phyloP scores from a whole-genome alignment of 1,140 invertebrate genomes.

The Homarus americanus region DNA sequence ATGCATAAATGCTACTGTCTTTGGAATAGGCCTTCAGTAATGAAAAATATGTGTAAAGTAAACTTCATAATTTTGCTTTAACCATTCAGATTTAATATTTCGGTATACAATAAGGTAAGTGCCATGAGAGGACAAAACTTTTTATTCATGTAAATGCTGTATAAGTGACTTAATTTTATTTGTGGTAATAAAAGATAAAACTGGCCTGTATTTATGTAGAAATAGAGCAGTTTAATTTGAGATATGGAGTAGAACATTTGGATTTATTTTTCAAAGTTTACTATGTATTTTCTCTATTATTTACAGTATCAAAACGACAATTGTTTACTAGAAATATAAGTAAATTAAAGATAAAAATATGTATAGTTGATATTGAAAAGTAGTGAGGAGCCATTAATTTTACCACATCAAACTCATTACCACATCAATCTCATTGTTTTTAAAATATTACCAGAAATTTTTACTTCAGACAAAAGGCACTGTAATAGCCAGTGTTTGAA shows the following conservation, averaged over 20 bases:
- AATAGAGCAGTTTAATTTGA: neutral
- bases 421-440: neutral
- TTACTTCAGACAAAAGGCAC: neutral
- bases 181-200: neutral
- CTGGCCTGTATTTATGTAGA: neutral
- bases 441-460: neutral
- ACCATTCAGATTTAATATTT: neutral
- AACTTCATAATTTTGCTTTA: neutral
- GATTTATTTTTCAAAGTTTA: neutral
- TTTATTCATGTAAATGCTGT: neutral
- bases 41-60: neutral
- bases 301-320: too few species aligned
- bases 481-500: neutral
- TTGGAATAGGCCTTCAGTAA: neutral
- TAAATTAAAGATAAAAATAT: too few species aligned
- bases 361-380: too few species aligned
- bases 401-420: neutral
- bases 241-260: too few species aligned
- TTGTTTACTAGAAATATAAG: too few species aligned
- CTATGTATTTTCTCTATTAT: neutral
- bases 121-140: neutral
- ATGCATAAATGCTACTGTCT: neutral
- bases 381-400: neutral
- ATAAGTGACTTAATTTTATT: neutral
- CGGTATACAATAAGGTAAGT: neutral